phyloP scores from a whole-genome alignment of 2,113 vertebrate genomes.

The Tamias sibiricus region DNA sequence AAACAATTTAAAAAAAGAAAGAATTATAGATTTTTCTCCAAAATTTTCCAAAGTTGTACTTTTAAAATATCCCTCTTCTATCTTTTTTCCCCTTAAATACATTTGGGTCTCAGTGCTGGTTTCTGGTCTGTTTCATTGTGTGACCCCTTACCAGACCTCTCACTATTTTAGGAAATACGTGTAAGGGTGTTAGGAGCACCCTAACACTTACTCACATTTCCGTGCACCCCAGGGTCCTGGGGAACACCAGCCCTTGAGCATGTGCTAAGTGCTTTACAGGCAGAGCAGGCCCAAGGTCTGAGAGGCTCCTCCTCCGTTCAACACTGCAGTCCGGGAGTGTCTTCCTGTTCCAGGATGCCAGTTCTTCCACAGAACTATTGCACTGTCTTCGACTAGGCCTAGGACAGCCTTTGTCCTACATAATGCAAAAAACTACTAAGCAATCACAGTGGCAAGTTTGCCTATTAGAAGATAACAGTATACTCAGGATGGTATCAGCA shows the following conservation, averaged over 20 bases:
- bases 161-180: neutral
- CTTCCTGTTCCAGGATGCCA: neutral
- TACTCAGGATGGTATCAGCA: neutral
- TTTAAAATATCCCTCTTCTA: neutral
- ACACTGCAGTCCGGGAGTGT: neutral
- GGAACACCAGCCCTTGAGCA: neutral
- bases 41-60: neutral
- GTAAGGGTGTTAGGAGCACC: neutral
- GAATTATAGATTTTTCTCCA: neutral
- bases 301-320: neutral
- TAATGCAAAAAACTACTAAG: constrained; percentile 27
- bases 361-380: neutral
- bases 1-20: constrained; percentile 30
- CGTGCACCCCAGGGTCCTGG: neutral
- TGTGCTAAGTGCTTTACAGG: neutral
- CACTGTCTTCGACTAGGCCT: neutral
- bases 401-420: neutral
- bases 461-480: constrained; percentile 16
- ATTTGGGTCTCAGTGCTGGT: neutral
- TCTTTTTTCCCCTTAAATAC: neutral
- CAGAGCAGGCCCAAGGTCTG: neutral
- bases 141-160: neutral
- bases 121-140: neutral
- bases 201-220: neutral
- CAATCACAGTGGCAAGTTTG: neutral